These are phyloP conservation scores for Parauchenoglanis punctatus DNA, from an alignment of 2,797 vertebrate species.

Conservation along the genomic window DNA sequence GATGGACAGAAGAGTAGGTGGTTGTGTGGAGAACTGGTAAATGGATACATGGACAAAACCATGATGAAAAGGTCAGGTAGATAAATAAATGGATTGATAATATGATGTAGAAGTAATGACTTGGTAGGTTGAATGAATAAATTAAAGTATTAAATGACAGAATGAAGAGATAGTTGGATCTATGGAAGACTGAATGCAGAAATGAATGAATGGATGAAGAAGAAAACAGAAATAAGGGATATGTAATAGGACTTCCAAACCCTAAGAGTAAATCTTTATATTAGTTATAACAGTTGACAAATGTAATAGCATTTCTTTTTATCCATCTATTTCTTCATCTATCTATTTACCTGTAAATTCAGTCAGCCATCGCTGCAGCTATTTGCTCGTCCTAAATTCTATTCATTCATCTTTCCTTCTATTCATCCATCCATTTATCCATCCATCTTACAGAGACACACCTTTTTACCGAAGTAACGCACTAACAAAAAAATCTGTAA, in stretches of 20 bases:
- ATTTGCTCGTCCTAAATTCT: neutral
- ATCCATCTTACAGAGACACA: neutral
- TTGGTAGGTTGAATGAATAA: neutral
- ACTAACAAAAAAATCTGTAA: neutral
- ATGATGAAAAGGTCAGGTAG: neutral
- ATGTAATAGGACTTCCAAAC: neutral
- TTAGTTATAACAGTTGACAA: neutral
- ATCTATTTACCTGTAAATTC: neutral
- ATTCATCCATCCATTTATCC: neutral
- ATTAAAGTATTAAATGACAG: neutral
- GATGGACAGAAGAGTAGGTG: neutral
- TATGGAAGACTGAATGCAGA: neutral
- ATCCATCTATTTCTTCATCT: neutral
- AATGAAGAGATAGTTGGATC: neutral
- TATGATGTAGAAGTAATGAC: neutral
- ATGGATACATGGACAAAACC: too few relatives aligned
- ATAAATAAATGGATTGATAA: neutral
- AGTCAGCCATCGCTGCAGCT: neutral
- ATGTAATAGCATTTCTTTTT: too few relatives aligned
- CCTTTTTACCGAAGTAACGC: too few relatives aligned
- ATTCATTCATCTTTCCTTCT: neutral
- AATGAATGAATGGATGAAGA: too few relatives aligned
- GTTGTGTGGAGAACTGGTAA: too few relatives aligned
- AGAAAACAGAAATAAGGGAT: neutral
- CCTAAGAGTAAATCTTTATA: neutral